Evolutionary conservation across 2,113 vertebrate species (phyloP).

Genomic region (Odontophorus gujanensis): DNA sequence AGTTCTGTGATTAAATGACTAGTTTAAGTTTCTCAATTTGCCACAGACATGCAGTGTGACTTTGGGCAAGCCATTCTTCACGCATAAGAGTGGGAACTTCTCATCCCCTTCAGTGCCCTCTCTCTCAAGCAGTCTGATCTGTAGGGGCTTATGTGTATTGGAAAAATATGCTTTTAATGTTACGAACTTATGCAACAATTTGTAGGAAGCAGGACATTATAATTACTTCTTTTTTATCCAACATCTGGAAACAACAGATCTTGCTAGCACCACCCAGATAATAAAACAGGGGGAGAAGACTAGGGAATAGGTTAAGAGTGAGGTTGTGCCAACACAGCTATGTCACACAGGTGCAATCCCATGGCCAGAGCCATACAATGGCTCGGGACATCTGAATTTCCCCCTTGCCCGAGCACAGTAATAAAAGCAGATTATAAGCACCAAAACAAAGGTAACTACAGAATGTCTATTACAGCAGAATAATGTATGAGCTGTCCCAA

Average conservation of each 20-base stretch:
- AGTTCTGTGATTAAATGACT: background rate
- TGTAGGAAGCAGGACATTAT: background rate
- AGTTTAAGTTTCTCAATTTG: background rate
- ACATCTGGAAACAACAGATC: background rate
- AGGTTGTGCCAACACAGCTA: background rate
- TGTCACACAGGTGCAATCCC: too few relatives aligned
- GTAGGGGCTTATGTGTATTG: background rate
- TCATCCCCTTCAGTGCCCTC: background rate
- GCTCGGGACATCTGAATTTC: background rate
- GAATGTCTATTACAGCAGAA: background rate
- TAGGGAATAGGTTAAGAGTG: background rate
- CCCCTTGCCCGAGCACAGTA: background rate
- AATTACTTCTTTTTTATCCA: background rate
- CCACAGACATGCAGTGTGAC: background rate
- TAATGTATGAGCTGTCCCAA: background rate
- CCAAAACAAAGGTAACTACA: background rate
- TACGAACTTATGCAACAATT: background rate
- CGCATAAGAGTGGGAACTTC: background rate
- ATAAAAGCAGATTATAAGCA: background rate
- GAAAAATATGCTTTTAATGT: background rate
- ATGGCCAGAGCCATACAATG: background rate
- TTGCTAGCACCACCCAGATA: background rate
- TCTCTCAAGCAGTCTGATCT: background rate
- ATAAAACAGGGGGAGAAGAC: background rate
- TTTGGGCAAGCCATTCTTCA: background rate